Conservation (phyloP, 2,797 vertebrate genomes). For the Notolepis coatsorum region DNA sequence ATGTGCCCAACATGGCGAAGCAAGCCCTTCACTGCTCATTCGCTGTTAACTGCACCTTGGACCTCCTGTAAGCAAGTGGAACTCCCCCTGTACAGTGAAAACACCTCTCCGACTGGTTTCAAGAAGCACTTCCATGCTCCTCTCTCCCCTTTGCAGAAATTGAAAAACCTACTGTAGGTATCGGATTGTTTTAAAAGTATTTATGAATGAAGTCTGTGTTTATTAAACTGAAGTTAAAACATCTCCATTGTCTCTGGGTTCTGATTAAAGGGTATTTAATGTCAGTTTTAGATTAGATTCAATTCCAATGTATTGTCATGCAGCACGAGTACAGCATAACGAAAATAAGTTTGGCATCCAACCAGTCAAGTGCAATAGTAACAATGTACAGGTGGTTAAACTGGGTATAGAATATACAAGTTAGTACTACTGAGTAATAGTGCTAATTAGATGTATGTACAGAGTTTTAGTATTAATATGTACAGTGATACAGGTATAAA, state of each 20-base stretch:
- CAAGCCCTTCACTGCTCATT: conserved; percentile 8
- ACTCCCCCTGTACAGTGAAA: not conserved
- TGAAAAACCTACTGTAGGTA: conserved; percentile 7
- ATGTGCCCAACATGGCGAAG: not conserved
- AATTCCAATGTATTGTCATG: too few species aligned
- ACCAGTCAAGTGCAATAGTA: too few species aligned
- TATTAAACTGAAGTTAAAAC: conserved; percentile 68
- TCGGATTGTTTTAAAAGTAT: conserved; percentile 44
- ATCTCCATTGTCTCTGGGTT: conserved; percentile 8
- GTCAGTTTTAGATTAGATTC: not conserved
- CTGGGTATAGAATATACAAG: too few species aligned
- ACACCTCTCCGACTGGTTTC: conserved; percentile 15
- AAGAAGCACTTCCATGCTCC: conserved; percentile 12
- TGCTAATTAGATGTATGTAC: too few species aligned
- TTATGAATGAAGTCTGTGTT: conserved; percentile 59
- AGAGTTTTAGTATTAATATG: too few species aligned
- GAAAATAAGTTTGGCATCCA: too few species aligned
- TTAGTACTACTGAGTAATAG: too few species aligned
- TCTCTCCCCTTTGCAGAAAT: conserved; percentile 10
- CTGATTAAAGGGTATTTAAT: conserved; percentile 3
- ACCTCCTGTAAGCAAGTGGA: conserved; percentile 18
- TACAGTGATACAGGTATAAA: too few species aligned
- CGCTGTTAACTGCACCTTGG: conserved; percentile 18
- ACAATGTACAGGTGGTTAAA: too few species aligned
- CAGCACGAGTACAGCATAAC: too few species aligned